Conservation (phyloP, 2,797 vertebrate genomes). For the Microcaecilia unicolor region DNA sequence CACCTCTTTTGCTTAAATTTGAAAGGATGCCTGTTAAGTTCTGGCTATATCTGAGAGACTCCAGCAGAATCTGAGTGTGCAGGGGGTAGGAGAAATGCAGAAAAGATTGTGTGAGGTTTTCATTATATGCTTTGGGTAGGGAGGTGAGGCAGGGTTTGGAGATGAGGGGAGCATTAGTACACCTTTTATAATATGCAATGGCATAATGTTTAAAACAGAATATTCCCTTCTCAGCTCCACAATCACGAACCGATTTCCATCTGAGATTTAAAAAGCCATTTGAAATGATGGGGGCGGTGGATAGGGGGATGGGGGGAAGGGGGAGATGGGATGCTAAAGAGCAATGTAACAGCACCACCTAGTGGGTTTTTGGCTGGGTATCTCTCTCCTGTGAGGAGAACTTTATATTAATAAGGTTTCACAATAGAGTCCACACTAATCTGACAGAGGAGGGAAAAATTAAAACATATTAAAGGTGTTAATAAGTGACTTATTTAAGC, state of each 20-base stretch:
- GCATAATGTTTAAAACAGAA: not conserved
- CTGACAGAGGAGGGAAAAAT: slow-evolving; percentile 11
- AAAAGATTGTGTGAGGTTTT: not conserved
- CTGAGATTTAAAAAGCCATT: not conserved
- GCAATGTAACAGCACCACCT: slow-evolving; percentile 70
- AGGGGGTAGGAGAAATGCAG: too few relatives aligned
- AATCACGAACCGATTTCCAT: not conserved
- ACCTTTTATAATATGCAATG: too few relatives aligned
- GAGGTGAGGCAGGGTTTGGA: too few relatives aligned
- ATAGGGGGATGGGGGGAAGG: too few relatives aligned
- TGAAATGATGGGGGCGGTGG: too few relatives aligned
- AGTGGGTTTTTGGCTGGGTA: slow-evolving; percentile 29
- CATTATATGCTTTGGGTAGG: not conserved
- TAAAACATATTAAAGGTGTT: slow-evolving; percentile 38
- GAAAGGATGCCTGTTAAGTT: not conserved
- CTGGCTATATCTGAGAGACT: not conserved
- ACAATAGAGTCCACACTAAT: too few relatives aligned
- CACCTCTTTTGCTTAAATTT: rapidly evolving
- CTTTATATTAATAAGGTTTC: too few relatives aligned
- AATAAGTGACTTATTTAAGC: slow-evolving; percentile 40
- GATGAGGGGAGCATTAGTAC: too few relatives aligned
- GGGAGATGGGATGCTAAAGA: too few relatives aligned
- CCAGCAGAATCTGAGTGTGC: not conserved
- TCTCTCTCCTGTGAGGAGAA: too few relatives aligned
- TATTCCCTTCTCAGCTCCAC: not conserved